phyloP scores from a whole-genome alignment of 2,113 vertebrate species.

The Pandion haliaetus region DNA sequence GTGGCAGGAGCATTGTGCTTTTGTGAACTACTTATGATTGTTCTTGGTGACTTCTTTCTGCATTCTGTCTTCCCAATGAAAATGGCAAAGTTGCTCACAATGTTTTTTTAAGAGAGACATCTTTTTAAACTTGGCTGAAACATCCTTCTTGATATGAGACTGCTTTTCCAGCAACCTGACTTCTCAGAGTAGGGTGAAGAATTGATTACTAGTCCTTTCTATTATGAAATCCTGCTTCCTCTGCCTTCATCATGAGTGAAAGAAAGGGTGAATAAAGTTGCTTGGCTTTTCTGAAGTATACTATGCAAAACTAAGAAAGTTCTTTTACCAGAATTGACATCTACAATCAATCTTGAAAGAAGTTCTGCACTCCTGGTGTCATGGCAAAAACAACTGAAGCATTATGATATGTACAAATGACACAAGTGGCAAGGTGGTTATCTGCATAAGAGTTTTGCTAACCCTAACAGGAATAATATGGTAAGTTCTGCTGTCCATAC shows the following conservation, averaged over 20 bases:
- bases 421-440: not conserved
- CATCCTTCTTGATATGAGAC: not conserved
- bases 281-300: not conserved
- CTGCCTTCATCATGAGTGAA: not conserved
- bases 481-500: not conserved
- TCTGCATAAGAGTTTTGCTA: not conserved
- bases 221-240: not conserved
- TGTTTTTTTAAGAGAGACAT: not conserved
- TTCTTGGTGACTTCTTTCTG: not conserved
- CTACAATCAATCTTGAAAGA: not conserved
- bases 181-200: not conserved
- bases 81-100: not conserved
- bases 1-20: not conserved
- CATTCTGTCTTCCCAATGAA: not conserved
- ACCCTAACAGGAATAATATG: not conserved
- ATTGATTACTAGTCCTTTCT: not conserved
- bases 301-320: not conserved
- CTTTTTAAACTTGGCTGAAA: not conserved
- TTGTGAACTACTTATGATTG: not conserved
- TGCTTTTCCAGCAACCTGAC: not conserved
- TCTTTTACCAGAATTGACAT: not conserved
- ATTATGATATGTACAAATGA: not conserved
- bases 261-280: not conserved
- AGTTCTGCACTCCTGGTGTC: not conserved
- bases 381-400: not conserved